A percentile compares a stretch with the other conserved stretches of the same genome.
Evolutionary conservation across 2,888 invertebrate genomes (phyloP).

Genomic region (Endotricha flammealis): DNA sequence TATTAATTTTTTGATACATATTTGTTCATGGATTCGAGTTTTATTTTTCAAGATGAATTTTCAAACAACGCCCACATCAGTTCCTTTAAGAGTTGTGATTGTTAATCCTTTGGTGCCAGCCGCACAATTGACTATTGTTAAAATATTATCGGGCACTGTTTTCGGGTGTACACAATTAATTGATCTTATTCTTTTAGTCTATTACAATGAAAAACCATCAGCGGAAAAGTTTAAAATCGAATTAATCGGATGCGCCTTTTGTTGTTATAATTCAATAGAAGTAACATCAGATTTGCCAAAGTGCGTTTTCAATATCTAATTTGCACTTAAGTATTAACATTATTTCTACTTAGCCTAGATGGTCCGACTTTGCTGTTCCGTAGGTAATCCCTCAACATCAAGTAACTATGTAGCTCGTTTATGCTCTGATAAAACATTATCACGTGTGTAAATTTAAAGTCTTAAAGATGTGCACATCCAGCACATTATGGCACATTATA

Average conservation of each 20-base stretch:
- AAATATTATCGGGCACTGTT: conserved; percentile 50
- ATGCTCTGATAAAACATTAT: too few relatives aligned
- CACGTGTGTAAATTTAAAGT: too few relatives aligned
- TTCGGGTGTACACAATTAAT: conserved; percentile 49
- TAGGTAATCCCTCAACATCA: too few relatives aligned
- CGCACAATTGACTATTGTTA: conserved; percentile 40
- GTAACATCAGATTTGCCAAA: conserved; percentile 53
- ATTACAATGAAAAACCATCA: conserved; percentile 40
- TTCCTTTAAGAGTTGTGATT: conserved; percentile 49
- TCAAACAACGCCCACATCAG: conserved; percentile 27
- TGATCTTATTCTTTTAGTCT: conserved; percentile 51
- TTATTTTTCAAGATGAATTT: conserved; percentile 44
- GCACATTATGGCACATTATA: too few relatives aligned
- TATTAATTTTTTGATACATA: too few relatives aligned
- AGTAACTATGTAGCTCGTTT: too few relatives aligned
- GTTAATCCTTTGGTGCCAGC: conserved; percentile 48
- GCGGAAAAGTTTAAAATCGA: conserved; percentile 44
- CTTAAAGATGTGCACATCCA: too few relatives aligned
- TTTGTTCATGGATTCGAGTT: too few relatives aligned
- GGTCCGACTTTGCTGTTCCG: too few relatives aligned
- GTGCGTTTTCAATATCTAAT: too few relatives aligned
- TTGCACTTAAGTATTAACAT: too few relatives aligned
- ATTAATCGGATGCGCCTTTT: conserved; percentile 45
- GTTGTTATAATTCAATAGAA: conserved; percentile 41
- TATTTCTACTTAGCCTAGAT: too few relatives aligned